A percentile compares a stretch with the other conserved stretches of the same genome.
These are phyloP conservation scores for Pocillopora meandrina DNA, from an alignment of 92 coral and sea anemone species.

Conservation along the genomic window DNA sequence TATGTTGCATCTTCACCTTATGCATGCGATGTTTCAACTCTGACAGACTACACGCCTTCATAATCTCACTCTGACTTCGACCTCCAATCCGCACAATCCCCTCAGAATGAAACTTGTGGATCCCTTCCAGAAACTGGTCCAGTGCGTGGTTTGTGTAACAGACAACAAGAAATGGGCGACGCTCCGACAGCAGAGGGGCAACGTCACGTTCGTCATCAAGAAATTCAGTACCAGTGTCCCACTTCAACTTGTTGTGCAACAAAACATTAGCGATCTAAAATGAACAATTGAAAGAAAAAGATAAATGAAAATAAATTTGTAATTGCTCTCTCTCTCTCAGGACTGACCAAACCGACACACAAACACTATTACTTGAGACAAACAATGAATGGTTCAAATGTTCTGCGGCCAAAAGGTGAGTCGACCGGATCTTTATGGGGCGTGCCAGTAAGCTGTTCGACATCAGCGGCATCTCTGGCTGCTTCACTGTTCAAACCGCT, in stretches of 20 bases:
- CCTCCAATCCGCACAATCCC: conserved; percentile 94
- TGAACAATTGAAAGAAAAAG: too few species aligned
- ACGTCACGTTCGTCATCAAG: conserved; percentile 15
- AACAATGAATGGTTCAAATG: too few species aligned
- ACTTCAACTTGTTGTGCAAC: conserved; percentile 80
- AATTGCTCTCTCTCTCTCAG: background rate
- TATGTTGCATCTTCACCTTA: conserved; percentile 18
- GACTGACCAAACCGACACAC: background rate
- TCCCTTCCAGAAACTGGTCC: conserved; percentile 95
- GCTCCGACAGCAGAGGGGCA: conserved; percentile 1
- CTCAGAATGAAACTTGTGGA: conserved; percentile 77
- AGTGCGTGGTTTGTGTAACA: conserved; percentile 98
- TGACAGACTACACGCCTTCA: conserved; percentile 68
- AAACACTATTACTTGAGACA: too few species aligned
- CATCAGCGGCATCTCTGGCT: too few species aligned
- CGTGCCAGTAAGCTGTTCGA: too few species aligned
- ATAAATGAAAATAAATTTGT: background rate
- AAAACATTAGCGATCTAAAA: conserved; percentile 85
- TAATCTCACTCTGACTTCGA: conserved; percentile 80
- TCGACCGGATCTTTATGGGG: too few species aligned
- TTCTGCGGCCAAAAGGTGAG: too few species aligned
- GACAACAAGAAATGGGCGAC: conserved; percentile 86
- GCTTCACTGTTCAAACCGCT: too few species aligned
- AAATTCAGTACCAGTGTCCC: conserved; percentile 78
- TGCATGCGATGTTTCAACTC: conserved; percentile 70